Percentiles rank a stretch among this genome's conserved stretches.
phyloP scores from a whole-genome alignment of 2,888 invertebrate species.

The Deladenus siricidicola region DNA sequence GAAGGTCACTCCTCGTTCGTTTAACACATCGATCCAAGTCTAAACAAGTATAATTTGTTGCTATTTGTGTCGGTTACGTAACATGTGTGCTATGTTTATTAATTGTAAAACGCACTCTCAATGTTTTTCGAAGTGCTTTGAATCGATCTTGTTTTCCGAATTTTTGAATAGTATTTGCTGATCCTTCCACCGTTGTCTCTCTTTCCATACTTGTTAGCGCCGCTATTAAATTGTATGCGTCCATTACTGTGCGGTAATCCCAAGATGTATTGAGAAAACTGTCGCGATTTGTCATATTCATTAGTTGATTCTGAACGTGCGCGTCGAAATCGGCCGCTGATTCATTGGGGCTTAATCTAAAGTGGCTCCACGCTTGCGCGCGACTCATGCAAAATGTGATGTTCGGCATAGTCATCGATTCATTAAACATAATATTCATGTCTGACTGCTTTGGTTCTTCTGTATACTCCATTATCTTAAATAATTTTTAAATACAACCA shows the following conservation, averaged over 20 bases:
- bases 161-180: slow-evolving; percentile 39
- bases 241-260: slow-evolving; percentile 48
- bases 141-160: slow-evolving; percentile 38
- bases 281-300: slow-evolving; percentile 42
- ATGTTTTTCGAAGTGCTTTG: slow-evolving; percentile 40
- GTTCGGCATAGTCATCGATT: slow-evolving; percentile 51
- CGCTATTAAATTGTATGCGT: slow-evolving; percentile 48
- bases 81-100: background rate
- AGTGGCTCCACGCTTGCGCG: slow-evolving; percentile 49
- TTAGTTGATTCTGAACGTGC: slow-evolving; percentile 32
- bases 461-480: slow-evolving; percentile 43
- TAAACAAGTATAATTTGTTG: slow-evolving; percentile 15
- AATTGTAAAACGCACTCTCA: slow-evolving; percentile 34
- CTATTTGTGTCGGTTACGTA: background rate
- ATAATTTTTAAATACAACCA: background rate
- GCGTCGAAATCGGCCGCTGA: slow-evolving; percentile 42
- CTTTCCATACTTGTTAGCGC: slow-evolving; percentile 38
- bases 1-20: slow-evolving; percentile 40
- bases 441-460: slow-evolving; percentile 48
- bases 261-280: slow-evolving; percentile 40
- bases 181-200: slow-evolving; percentile 47
- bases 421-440: slow-evolving; percentile 49
- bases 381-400: slow-evolving; percentile 51
- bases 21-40: slow-evolving; percentile 44
- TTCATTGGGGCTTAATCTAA: slow-evolving; percentile 39